Conservation (phyloP, 2,797 vertebrate species). For the Sandelia bainsii region DNA sequence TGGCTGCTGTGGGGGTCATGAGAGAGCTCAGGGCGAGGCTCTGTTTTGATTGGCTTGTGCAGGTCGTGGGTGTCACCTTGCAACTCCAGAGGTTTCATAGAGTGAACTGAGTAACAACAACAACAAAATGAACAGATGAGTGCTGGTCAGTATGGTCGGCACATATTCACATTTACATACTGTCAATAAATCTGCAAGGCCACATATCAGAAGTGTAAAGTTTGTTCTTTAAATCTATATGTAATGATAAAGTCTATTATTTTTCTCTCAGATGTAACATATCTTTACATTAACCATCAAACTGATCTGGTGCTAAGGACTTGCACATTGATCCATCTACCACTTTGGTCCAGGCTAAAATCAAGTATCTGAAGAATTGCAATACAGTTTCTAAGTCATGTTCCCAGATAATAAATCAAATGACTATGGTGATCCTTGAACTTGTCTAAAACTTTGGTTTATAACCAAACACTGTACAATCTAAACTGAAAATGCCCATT, state of each 20-base stretch:
- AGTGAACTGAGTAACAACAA: constrained; percentile 63
- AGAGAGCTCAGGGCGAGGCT: constrained; percentile 84
- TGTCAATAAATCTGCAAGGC: not conserved
- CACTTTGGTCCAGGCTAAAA: too few species aligned
- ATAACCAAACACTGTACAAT: too few species aligned
- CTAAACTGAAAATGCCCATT: too few species aligned
- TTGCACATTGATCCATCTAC: too few species aligned
- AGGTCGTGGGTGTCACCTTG: constrained; percentile 75
- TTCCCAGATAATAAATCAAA: too few species aligned
- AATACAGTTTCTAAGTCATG: too few species aligned
- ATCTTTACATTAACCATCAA: not conserved
- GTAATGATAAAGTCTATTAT: not conserved
- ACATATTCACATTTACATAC: not conserved
- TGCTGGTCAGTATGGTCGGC: not conserved
- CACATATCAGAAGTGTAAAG: not conserved
- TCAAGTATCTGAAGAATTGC: too few species aligned
- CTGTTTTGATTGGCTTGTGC: constrained; percentile 92
- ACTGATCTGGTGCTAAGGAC: too few species aligned
- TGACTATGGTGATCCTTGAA: too few species aligned
- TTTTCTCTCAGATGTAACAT: not conserved
- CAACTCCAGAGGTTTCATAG: constrained; percentile 61
- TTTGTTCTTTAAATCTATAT: not conserved
- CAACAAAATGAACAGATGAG: constrained; percentile 4
- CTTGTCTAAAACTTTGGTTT: too few species aligned
- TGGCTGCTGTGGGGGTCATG: constrained; percentile 87